Evolutionary conservation across 2,113 vertebrate genomes (phyloP).

Genomic region (Thinocorus orbignyianus): DNA sequence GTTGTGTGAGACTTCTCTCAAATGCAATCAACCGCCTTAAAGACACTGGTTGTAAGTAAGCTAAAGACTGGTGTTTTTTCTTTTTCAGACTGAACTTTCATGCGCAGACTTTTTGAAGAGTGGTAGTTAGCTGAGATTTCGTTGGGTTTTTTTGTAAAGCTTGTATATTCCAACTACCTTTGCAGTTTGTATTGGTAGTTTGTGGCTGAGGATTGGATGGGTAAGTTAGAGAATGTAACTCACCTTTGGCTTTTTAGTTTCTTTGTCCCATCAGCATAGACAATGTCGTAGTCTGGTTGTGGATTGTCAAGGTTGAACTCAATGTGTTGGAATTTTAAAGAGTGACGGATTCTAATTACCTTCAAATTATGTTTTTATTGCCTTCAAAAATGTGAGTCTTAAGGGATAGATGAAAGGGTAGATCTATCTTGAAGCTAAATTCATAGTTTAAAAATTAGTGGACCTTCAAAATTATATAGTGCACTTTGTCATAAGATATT

Average conservation of each 20-base stretch:
- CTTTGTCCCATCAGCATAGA: background rate
- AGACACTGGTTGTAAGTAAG: slow-evolving; percentile 97
- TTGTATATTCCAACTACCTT: background rate
- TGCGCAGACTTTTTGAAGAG: background rate
- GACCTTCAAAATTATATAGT: background rate
- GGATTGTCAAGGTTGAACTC: background rate
- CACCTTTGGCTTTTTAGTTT: background rate
- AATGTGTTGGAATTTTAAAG: background rate
- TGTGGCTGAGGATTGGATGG: background rate
- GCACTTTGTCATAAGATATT: background rate
- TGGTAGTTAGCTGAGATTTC: background rate
- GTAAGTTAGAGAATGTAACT: background rate
- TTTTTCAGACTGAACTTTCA: background rate
- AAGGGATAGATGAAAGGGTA: background rate
- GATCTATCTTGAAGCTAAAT: background rate
- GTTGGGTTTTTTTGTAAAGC: slow-evolving; percentile 5
- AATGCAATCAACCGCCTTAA: slow-evolving; percentile 98
- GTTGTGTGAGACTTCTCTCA: slow-evolving; percentile 96
- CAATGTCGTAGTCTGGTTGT: background rate
- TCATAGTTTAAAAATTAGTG: background rate
- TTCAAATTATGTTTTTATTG: background rate
- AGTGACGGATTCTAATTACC: background rate
- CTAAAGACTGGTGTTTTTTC: background rate
- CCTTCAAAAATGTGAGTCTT: background rate
- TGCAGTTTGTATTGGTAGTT: background rate